Evolutionary conservation across 2,797 vertebrate genomes (phyloP).

Genomic region (Tolypeutes matacus): DNA sequence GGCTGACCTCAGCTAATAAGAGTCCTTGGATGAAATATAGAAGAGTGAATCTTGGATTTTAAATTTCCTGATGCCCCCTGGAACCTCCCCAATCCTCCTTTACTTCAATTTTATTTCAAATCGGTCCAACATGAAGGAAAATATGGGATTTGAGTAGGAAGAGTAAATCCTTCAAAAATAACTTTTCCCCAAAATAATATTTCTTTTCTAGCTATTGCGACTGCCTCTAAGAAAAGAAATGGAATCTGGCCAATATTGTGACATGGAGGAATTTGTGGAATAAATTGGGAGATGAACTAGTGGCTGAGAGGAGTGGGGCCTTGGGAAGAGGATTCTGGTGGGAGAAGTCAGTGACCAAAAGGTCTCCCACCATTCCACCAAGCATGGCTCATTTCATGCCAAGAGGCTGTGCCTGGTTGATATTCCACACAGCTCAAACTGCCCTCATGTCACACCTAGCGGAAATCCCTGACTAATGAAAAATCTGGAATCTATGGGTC

Average conservation of each 20-base stretch:
- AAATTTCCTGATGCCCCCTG: neutral
- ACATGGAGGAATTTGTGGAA: constrained; percentile 23
- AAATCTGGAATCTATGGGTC: neutral
- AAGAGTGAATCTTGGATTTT: neutral
- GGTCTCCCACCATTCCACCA: neutral
- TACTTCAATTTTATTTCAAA: constrained; percentile 16
- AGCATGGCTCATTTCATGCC: neutral
- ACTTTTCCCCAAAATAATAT: neutral
- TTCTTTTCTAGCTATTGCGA: neutral
- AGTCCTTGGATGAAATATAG: constrained; percentile 21
- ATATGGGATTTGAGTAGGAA: neutral
- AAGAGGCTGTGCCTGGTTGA: neutral
- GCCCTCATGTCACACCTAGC: neutral
- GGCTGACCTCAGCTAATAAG: constrained; percentile 32
- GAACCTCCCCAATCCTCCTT: neutral
- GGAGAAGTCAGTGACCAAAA: neutral
- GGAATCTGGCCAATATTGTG: neutral
- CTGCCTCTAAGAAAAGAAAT: constrained; percentile 18
- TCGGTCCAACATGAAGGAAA: constrained; percentile 15
- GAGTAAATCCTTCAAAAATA: neutral
- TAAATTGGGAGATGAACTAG: neutral
- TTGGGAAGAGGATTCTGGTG: neutral
- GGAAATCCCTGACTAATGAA: neutral
- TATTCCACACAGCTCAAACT: neutral
- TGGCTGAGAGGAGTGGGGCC: neutral